phyloP scores from a whole-genome alignment of 2,113 vertebrate species.

The Actenoides lindsayi region DNA sequence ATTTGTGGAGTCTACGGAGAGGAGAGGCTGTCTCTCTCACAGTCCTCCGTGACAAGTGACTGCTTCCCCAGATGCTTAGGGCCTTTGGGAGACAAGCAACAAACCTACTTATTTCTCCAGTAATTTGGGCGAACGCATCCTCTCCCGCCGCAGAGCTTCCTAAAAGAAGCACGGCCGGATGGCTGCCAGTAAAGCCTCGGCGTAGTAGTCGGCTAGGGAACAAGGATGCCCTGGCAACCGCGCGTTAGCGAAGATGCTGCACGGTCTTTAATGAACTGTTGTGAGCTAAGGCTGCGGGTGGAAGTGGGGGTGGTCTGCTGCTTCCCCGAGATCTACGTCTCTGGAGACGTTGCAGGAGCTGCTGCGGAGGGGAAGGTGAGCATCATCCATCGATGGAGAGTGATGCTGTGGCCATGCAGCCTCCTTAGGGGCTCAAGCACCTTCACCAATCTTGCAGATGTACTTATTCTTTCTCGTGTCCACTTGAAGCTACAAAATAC shows the following conservation, averaged over 20 bases:
- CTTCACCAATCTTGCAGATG: neutral
- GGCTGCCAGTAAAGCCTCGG: conserved; percentile 35
- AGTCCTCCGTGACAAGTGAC: neutral
- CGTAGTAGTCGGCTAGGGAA: conserved; percentile 38
- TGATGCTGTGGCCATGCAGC: neutral
- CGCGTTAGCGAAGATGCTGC: conserved; percentile 24
- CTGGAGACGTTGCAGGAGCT: neutral
- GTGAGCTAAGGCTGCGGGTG: neutral
- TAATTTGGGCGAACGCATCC: neutral
- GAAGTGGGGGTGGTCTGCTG: neutral
- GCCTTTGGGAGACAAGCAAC: neutral
- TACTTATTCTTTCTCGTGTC: neutral
- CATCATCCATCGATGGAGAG: neutral
- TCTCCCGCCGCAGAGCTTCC: conserved; percentile 16
- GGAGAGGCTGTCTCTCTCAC: neutral
- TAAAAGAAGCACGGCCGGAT: conserved; percentile 32
- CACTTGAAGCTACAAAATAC: neutral
- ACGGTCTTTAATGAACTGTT: conserved; percentile 34
- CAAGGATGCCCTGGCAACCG: conserved; percentile 63
- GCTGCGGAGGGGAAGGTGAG: neutral
- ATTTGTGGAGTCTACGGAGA: neutral
- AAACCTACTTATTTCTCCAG: neutral
- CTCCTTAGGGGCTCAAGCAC: neutral
- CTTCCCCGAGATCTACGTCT: neutral
- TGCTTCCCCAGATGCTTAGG: neutral